Evolutionary conservation across 2,113 vertebrate species (phyloP).

Genomic region (Vimba vimba): DNA sequence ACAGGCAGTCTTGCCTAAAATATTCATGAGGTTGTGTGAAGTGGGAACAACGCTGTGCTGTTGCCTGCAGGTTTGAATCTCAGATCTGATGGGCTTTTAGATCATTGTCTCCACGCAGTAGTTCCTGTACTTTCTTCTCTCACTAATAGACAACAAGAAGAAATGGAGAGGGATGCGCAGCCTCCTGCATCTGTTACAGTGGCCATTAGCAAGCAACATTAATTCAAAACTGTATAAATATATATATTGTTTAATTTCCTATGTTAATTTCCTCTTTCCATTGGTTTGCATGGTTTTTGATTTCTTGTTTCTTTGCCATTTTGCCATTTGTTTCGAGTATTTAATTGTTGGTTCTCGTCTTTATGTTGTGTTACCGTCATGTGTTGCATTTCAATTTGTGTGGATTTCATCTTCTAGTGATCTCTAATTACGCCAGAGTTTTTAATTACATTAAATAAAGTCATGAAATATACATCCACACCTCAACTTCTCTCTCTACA

Average conservation of each 20-base stretch:
- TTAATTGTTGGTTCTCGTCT: too few species aligned
- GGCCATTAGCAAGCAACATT: background rate
- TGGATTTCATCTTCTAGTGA: too few species aligned
- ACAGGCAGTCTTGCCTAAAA: conserved; percentile 65
- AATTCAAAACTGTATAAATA: background rate
- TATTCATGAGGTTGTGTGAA: conserved; percentile 70
- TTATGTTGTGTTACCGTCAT: too few species aligned
- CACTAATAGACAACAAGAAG: conserved; percentile 14
- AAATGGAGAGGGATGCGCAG: background rate
- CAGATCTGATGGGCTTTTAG: conserved; percentile 37
- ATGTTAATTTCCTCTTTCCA: background rate
- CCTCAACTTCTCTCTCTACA: background rate
- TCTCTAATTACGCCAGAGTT: background rate
- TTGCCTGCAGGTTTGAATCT: conserved; percentile 51
- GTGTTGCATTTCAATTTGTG: too few species aligned
- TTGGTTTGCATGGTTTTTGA: background rate
- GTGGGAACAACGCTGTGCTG: conserved; percentile 52
- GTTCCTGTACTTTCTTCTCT: background rate
- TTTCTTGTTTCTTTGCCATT: background rate
- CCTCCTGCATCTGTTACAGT: background rate
- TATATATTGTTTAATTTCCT: background rate
- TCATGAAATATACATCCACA: background rate
- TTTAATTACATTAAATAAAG: background rate
- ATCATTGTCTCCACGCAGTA: conserved; percentile 26
- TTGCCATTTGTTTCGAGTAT: too few species aligned